These are phyloP conservation scores for Eristalis arbustorum DNA, from an alignment of 2,888 invertebrate species.

Conservation along the genomic window DNA sequence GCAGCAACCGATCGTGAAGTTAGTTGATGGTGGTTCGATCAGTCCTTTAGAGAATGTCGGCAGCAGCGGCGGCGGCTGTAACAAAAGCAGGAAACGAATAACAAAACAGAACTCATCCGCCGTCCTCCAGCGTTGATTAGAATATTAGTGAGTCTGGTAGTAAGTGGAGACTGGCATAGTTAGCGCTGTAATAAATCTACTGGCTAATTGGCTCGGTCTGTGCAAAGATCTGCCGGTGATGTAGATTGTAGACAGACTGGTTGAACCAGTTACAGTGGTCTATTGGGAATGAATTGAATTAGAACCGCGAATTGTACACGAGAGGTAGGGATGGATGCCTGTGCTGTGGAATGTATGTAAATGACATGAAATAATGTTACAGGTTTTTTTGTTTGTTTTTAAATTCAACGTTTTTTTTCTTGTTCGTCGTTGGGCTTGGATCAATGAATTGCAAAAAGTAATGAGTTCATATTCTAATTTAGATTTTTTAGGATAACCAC, in stretches of 20 bases:
- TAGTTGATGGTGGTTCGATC: neutral
- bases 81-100: constrained; percentile 30
- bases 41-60: neutral
- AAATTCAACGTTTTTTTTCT: too few relatives aligned
- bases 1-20: neutral
- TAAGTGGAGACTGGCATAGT: neutral
- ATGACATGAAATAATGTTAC: too few relatives aligned
- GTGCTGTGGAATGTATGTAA: too few relatives aligned
- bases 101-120: constrained; percentile 1
- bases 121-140: constrained; percentile 41
- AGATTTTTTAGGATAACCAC: too few relatives aligned
- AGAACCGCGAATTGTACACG: neutral
- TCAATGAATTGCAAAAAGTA: neutral
- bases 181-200: neutral
- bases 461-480: too few relatives aligned
- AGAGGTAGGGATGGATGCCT: too few relatives aligned
- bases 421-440: too few relatives aligned
- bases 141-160: constrained; percentile 4
- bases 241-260: neutral
- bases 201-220: neutral
- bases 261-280: neutral
- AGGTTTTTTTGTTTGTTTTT: too few relatives aligned
- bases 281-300: neutral
- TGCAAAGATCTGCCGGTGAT: neutral
- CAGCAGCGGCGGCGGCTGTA: neutral